Conservation (phyloP, 2,888 invertebrate genomes). For the Nephrotoma appendiculata region DNA sequence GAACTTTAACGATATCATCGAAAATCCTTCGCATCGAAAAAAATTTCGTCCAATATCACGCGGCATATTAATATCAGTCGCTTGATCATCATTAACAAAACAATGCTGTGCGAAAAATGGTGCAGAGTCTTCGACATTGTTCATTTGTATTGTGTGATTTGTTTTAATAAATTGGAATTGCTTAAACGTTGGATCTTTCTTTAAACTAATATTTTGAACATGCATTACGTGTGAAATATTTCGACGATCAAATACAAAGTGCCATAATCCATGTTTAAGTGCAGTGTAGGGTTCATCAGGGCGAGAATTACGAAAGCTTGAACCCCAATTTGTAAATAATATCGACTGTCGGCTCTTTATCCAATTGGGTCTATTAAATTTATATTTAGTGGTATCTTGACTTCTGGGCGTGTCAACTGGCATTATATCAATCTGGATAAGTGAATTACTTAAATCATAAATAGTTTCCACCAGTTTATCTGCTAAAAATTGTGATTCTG, state of each 20-base stretch:
- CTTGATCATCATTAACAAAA: neutral
- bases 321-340: neutral
- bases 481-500: neutral
- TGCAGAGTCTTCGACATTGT: neutral
- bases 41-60: neutral
- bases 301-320: neutral
- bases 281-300: neutral
- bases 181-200: neutral
- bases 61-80: neutral
- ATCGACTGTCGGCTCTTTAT: neutral
- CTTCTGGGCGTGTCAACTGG: neutral
- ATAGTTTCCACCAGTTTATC: neutral
- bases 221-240: neutral
- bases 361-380: neutral
- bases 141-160: neutral
- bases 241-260: neutral
- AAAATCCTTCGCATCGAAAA: neutral
- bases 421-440: neutral
- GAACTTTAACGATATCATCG: neutral
- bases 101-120: neutral
- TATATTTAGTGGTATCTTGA: no score
- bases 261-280: neutral
- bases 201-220: neutral
- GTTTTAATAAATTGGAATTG: neutral
- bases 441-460: neutral